Conservation (phyloP, 2,797 vertebrate genomes). For the Rhadinocentrus ornatus region DNA sequence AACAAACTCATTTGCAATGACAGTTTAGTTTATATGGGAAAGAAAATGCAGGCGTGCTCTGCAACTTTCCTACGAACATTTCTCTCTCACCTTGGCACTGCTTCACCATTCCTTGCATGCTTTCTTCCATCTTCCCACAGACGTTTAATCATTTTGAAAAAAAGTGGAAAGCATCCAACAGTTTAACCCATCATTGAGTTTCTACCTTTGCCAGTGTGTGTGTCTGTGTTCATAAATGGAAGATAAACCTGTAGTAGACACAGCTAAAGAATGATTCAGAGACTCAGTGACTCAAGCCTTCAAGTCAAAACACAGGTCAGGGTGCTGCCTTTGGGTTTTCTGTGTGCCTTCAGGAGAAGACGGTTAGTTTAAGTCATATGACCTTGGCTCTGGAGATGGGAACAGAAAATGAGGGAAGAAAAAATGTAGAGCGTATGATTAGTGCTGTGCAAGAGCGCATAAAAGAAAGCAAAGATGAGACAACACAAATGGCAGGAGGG, state of each 20-base stretch:
- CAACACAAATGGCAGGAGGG: constrained; percentile 25
- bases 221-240: constrained; percentile 1
- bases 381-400: constrained; percentile 57
- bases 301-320: constrained; percentile 60
- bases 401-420: constrained; percentile 42
- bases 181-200: constrained; percentile 16
- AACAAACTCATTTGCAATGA: constrained; percentile 1
- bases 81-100: constrained; percentile 27
- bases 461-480: constrained; percentile 32
- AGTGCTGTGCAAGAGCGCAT: constrained; percentile 34
- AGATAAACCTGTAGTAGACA: constrained; percentile 26
- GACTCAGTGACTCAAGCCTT: constrained; percentile 43
- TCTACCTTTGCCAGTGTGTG: constrained; percentile 8
- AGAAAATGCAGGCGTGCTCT: constrained; percentile 1
- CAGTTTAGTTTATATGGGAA: background rate
- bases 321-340: constrained; percentile 45
- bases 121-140: constrained; percentile 33
- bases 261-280: constrained; percentile 22
- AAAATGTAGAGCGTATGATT: constrained; percentile 53
- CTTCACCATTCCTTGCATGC: constrained; percentile 38
- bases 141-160: constrained; percentile 8
- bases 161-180: background rate
- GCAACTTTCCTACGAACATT: constrained; percentile 7
- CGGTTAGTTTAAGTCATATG: constrained; percentile 68
- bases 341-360: constrained; percentile 54